Evolutionary conservation across 2,797 vertebrate species (phyloP).

Genomic region (Epinephelus malabaricus): DNA sequence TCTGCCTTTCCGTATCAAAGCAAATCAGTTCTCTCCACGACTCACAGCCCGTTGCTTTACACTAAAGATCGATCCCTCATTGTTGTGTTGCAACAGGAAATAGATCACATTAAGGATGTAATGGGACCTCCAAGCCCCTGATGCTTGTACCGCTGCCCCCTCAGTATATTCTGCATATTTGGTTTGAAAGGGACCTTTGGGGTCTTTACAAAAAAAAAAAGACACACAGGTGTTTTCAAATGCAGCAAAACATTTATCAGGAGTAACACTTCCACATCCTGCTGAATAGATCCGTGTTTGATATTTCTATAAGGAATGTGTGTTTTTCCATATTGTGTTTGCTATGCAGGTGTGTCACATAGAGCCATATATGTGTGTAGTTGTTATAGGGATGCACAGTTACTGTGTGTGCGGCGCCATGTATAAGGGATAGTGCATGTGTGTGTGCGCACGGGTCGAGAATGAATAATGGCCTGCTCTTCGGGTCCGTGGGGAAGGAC

Average conservation of each 20-base stretch:
- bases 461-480: slow-evolving; percentile 47
- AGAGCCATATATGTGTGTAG: neutral
- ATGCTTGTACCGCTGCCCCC: neutral
- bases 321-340: slow-evolving; percentile 9
- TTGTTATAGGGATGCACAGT: slow-evolving; percentile 6
- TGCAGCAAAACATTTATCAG: neutral
- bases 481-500: slow-evolving; percentile 35
- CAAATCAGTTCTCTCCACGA: neutral
- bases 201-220: slow-evolving; percentile 16
- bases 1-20: neutral
- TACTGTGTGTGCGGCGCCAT: slow-evolving; percentile 10
- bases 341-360: slow-evolving; percentile 29
- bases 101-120: neutral
- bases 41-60: neutral
- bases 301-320: neutral
- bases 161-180: neutral
- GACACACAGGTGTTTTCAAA: neutral
- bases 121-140: neutral
- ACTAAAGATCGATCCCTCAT: neutral
- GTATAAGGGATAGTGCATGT: neutral
- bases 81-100: slow-evolving; percentile 1
- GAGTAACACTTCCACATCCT: neutral
- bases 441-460: slow-evolving; percentile 7
- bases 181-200: neutral
- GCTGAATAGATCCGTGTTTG: slow-evolving; percentile 4